Evolutionary conservation across 1,140 invertebrate species (phyloP).

Genomic region (Drosophila insularis): DNA sequence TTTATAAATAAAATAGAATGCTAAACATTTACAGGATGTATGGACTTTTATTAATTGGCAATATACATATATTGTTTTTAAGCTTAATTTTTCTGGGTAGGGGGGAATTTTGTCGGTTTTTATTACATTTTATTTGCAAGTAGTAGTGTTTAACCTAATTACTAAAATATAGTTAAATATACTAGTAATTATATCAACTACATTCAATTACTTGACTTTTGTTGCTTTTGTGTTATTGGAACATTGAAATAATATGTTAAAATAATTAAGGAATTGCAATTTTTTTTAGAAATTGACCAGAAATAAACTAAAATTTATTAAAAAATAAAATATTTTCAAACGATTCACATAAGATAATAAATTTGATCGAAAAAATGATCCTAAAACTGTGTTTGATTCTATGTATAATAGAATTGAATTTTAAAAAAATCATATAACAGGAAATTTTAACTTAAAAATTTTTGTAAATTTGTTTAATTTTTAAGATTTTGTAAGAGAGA

Average conservation of each 20-base stretch:
- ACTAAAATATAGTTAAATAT: not conserved
- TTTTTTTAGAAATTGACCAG: too few species aligned
- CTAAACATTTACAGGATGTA: not conserved
- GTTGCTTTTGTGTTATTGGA: not conserved
- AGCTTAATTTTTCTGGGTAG: not conserved
- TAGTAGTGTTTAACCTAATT: not conserved
- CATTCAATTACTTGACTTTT: constrained; percentile 3
- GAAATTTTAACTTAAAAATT: not conserved
- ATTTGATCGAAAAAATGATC: not conserved
- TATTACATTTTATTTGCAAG: not conserved
- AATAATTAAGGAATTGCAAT: too few species aligned
- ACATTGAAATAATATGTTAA: not conserved
- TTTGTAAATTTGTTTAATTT: not conserved
- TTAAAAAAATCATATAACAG: not conserved
- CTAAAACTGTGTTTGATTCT: not conserved
- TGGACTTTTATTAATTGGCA: constrained; percentile 1
- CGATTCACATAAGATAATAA: not conserved
- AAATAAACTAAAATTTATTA: not conserved
- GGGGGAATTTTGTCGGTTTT: not conserved
- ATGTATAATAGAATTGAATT: not conserved
- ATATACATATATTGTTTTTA: constrained; percentile 2
- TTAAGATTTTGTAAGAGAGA: not conserved
- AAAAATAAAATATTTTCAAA: not conserved
- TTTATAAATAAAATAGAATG: not conserved
- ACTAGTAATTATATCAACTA: not conserved